Evolutionary conservation across 2,113 vertebrate species (phyloP).

Genomic region (Amia ocellicauda): DNA sequence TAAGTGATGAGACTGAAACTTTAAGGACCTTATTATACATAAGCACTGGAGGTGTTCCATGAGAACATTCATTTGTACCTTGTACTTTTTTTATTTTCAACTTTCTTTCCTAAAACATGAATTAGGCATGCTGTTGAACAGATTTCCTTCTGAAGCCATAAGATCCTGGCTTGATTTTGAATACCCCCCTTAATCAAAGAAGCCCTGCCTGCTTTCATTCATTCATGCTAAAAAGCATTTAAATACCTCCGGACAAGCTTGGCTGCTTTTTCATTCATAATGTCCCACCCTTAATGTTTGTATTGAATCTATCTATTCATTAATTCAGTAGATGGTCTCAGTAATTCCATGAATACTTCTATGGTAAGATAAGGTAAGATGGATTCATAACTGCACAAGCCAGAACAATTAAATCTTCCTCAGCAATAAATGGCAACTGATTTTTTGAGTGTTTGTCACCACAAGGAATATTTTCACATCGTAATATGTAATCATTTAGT

Average conservation of each 20-base stretch:
- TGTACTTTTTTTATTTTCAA: conserved; percentile 25
- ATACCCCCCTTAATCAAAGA: conserved; percentile 69
- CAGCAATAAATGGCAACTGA: conserved; percentile 35
- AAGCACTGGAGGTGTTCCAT: too few species aligned
- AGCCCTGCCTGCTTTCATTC: conserved; percentile 59
- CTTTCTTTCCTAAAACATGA: conserved; percentile 28
- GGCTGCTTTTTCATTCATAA: conserved; percentile 29
- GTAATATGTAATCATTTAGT: conserved; percentile 31
- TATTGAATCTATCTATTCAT: conserved; percentile 37
- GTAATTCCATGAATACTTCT: conserved; percentile 41
- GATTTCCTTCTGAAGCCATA: conserved; percentile 32
- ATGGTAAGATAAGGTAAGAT: conserved; percentile 35
- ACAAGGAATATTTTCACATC: conserved; percentile 39
- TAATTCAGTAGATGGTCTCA: conserved; percentile 37
- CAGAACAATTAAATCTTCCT: conserved; percentile 43
- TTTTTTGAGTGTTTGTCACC: conserved; percentile 44
- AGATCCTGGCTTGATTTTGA: conserved; percentile 56
- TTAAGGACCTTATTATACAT: too few species aligned
- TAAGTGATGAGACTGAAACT: too few species aligned
- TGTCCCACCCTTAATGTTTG: conserved; percentile 19
- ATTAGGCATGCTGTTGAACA: conserved; percentile 23
- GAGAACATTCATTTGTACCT: too few species aligned
- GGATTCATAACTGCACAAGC: conserved; percentile 31
- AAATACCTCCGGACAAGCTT: conserved; percentile 60
- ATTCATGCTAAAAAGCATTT: conserved; percentile 53